Percentiles rank a stretch among this genome's conserved stretches.
Conservation (phyloP, 2,797 vertebrate species). For the Chelidonichthys spinosus region DNA sequence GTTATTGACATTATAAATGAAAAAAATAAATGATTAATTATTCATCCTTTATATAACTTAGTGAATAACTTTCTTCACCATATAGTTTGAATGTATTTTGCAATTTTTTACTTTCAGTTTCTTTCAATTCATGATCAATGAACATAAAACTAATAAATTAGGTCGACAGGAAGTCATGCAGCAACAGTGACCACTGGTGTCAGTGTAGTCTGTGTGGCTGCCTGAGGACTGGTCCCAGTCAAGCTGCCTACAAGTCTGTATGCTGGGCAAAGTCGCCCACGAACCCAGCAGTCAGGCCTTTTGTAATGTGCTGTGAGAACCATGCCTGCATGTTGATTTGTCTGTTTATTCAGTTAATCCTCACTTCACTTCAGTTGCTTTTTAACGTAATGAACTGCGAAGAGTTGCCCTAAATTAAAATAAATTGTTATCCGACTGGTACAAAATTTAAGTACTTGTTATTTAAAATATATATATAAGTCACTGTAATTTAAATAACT, state of each 20-base stretch:
- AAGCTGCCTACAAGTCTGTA: background rate
- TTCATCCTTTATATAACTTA: background rate
- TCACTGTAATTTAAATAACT: slow-evolving; percentile 1
- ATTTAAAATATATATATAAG: slow-evolving; percentile 1
- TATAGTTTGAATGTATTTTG: background rate
- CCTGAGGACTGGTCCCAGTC: background rate
- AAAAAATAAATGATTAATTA: background rate
- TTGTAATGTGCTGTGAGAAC: background rate
- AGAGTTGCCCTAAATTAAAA: background rate
- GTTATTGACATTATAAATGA: background rate
- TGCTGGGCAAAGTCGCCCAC: fast-evolving
- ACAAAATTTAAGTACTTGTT: background rate
- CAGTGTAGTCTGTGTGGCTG: background rate
- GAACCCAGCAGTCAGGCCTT: fast-evolving
- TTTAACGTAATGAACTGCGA: background rate
- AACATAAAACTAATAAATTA: background rate
- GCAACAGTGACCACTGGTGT: background rate
- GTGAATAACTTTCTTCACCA: background rate
- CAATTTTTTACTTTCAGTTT: background rate
- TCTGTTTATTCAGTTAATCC: background rate
- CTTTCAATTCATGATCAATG: background rate
- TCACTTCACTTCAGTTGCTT: background rate
- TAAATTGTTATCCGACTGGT: background rate
- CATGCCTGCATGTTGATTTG: background rate
- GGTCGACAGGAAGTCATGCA: background rate